Evolutionary conservation across 2,797 vertebrate genomes (phyloP).

Genomic region (Ctenochaetus hawaiiensis): DNA sequence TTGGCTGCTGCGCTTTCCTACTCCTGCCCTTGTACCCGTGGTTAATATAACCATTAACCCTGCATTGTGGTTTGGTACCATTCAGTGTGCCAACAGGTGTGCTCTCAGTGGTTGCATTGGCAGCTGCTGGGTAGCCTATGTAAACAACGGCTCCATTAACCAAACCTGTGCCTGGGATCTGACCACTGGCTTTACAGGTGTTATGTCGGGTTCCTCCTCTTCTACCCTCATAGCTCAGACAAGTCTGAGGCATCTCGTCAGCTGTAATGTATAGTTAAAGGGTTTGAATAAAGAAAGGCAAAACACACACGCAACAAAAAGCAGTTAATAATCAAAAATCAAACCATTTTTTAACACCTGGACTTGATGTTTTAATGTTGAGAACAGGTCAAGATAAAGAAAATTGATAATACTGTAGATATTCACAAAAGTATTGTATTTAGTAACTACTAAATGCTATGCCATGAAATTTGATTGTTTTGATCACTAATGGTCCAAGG

Average conservation of each 20-base stretch:
- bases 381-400: background rate
- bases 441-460: background rate
- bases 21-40: slow-evolving; percentile 18
- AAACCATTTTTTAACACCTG: too few species aligned
- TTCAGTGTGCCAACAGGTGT: background rate
- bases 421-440: background rate
- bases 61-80: background rate
- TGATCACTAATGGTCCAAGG: background rate
- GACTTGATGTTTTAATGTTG: background rate
- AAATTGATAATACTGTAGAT: background rate
- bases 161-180: slow-evolving; percentile 18
- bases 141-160: slow-evolving; percentile 26
- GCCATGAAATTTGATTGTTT: background rate
- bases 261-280: slow-evolving; percentile 30
- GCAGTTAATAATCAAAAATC: background rate
- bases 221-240: slow-evolving; percentile 8
- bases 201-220: slow-evolving; percentile 1
- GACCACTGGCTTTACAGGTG: slow-evolving; percentile 38
- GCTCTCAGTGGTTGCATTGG: slow-evolving; percentile 10
- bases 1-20: background rate
- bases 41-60: slow-evolving; percentile 47
- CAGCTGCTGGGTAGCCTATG: slow-evolving; percentile 11
- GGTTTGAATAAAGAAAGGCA: background rate
- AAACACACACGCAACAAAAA: background rate
- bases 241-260: slow-evolving; percentile 55